Conservation (phyloP, 2,888 invertebrate species). For the Callyntrura sp. region DNA sequence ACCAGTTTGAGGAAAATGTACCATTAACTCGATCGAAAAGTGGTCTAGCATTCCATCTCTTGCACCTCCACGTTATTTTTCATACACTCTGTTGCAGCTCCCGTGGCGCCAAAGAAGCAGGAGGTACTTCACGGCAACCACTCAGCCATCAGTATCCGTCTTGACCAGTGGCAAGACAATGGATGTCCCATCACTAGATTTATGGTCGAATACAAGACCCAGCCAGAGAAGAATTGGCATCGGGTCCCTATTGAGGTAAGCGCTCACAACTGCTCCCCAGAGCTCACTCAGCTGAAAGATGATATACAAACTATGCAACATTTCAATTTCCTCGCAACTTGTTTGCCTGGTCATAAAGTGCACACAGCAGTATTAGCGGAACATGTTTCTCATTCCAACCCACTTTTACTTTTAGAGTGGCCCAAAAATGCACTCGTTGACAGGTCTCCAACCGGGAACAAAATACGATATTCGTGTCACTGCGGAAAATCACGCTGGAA, state of each 20-base stretch:
- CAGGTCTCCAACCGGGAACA: conserved; percentile 91
- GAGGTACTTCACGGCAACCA: conserved; percentile 82
- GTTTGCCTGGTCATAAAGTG: not conserved
- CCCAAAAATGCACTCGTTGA: conserved; percentile 91
- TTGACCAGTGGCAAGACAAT: conserved; percentile 95
- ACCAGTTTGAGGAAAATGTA: no score
- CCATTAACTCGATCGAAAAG: not conserved
- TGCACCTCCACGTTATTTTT: not conserved
- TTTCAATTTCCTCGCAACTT: not conserved
- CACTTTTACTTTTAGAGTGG: conserved; percentile 68
- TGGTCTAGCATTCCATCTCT: not conserved
- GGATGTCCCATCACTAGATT: conserved; percentile 95
- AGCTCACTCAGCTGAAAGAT: not conserved
- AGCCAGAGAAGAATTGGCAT: conserved; percentile 79
- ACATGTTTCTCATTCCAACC: conserved; percentile 7
- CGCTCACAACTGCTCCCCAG: not conserved
- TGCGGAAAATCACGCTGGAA: conserved; percentile 95
- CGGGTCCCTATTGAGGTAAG: conserved; percentile 79
- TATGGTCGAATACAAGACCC: conserved; percentile 90
- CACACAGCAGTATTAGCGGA: not conserved
- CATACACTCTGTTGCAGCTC: conserved; percentile 70
- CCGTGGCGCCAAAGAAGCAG: conserved; percentile 80
- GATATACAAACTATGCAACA: not conserved
- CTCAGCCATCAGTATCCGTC: conserved; percentile 94
- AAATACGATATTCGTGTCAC: conserved; percentile 91